Conservation (phyloP, 2,797 vertebrate genomes). For the Podarcis lilfordi region DNA sequence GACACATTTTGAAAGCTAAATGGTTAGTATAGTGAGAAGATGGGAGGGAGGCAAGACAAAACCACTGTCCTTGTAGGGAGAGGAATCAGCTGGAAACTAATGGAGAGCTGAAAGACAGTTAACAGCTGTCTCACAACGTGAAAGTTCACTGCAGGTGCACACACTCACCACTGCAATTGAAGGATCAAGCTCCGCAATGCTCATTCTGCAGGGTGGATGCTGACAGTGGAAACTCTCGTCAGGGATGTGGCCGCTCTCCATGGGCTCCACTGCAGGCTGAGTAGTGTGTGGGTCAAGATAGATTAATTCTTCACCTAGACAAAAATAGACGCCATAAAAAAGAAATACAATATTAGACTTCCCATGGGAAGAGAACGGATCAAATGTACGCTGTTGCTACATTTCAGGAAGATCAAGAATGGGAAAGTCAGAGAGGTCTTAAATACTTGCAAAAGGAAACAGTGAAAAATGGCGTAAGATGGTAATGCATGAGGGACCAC, state of each 20-base stretch:
- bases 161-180: conserved; percentile 93
- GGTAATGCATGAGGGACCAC: neutral
- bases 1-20: neutral
- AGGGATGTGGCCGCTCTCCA: conserved; percentile 79
- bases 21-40: neutral
- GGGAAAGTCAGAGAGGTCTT: neutral
- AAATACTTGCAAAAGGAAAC: neutral
- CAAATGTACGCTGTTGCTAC: neutral
- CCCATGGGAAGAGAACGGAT: neutral
- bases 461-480: neutral
- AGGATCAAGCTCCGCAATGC: conserved; percentile 94
- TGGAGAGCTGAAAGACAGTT: neutral
- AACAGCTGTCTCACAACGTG: neutral
- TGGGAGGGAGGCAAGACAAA: neutral
- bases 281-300: conserved; percentile 98
- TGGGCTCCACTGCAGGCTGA: conserved; percentile 88
- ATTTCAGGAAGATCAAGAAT: neutral
- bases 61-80: neutral
- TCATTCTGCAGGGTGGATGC: conserved; percentile 97
- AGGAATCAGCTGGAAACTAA: neutral
- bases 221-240: conserved; percentile 98
- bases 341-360: neutral
- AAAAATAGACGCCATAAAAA: neutral
- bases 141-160: fast-evolving
- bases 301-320: conserved; percentile 92